A percentile compares a stretch with the other conserved stretches of the same genome.
Evolutionary conservation across 2,113 vertebrate species (phyloP).

Genomic region (Phylloscopus whistleri): DNA sequence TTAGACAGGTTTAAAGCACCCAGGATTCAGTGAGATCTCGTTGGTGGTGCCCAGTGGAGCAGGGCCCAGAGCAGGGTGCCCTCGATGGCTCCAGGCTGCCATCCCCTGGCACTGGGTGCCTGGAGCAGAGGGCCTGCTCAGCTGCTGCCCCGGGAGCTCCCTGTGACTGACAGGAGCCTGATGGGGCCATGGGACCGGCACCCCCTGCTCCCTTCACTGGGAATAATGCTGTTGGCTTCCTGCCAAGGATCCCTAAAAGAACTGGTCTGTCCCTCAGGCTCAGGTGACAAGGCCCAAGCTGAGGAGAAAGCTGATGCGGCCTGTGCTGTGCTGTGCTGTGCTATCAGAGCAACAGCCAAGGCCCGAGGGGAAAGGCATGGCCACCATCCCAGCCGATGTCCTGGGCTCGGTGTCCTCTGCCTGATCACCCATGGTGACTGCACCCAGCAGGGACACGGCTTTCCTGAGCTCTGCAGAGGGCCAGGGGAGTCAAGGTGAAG

Average conservation of each 20-base stretch:
- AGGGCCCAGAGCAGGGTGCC: not conserved
- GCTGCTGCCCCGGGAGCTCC: not conserved
- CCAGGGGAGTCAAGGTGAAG: not conserved
- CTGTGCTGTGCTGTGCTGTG: not conserved
- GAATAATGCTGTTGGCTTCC: not conserved
- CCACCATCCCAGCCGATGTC: not conserved
- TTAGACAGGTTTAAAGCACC: not conserved
- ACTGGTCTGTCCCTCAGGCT: not conserved
- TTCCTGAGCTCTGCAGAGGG: not conserved
- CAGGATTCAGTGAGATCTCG: not conserved
- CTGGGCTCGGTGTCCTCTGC: not conserved
- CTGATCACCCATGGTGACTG: fast-evolving
- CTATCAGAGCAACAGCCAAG: not conserved
- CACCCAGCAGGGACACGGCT: fast-evolving
- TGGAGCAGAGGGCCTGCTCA: not conserved
- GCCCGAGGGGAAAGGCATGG: not conserved
- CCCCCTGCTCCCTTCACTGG: not conserved
- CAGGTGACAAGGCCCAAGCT: not conserved
- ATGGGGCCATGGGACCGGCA: not conserved
- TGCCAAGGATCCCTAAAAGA: not conserved
- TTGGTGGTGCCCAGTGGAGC: not conserved
- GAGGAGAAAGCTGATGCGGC: not conserved
- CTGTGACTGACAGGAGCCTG: not conserved
- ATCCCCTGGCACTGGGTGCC: not conserved
- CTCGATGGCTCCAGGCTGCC: not conserved